Percentiles rank a stretch among this genome's conserved stretches.
phyloP scores from a whole-genome alignment of 2,797 vertebrate genomes.

The Manis pentadactyla region DNA sequence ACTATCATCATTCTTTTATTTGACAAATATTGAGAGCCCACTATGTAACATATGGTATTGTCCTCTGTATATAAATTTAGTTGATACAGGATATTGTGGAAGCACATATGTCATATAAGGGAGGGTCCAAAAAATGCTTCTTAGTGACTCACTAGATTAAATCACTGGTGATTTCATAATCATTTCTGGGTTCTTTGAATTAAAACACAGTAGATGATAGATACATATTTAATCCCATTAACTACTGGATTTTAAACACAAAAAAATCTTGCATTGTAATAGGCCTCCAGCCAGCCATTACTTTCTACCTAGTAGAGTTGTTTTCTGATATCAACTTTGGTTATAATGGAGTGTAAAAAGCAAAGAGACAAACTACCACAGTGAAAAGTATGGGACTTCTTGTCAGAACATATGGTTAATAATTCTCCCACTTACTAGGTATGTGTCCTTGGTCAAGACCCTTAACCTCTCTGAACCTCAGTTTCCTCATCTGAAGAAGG shows the following conservation, averaged over 20 bases:
- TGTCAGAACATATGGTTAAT: background rate
- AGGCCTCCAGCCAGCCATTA: background rate
- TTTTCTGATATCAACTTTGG: slow-evolving; percentile 1
- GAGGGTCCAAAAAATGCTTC: background rate
- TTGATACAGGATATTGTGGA: background rate
- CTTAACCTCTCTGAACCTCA: slow-evolving; percentile 14
- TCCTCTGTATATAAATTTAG: background rate
- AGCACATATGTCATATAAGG: background rate
- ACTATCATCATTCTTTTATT: background rate
- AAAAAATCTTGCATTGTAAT: background rate
- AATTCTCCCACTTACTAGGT: background rate
- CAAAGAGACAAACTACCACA: background rate
- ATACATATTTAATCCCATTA: background rate
- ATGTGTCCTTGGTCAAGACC: background rate
- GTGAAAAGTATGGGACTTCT: background rate
- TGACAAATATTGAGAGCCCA: background rate
- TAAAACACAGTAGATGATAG: background rate
- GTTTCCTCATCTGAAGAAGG: slow-evolving; percentile 28
- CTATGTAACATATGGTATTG: background rate
- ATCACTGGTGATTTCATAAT: background rate
- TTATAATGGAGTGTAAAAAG: background rate
- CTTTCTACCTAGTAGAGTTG: background rate
- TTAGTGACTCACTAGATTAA: background rate
- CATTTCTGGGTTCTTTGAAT: background rate
- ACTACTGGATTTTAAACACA: background rate